A percentile compares a stretch with the other conserved stretches of the same genome.
Conservation (phyloP, 2,888 invertebrate genomes). For the Machimus rusticus region DNA sequence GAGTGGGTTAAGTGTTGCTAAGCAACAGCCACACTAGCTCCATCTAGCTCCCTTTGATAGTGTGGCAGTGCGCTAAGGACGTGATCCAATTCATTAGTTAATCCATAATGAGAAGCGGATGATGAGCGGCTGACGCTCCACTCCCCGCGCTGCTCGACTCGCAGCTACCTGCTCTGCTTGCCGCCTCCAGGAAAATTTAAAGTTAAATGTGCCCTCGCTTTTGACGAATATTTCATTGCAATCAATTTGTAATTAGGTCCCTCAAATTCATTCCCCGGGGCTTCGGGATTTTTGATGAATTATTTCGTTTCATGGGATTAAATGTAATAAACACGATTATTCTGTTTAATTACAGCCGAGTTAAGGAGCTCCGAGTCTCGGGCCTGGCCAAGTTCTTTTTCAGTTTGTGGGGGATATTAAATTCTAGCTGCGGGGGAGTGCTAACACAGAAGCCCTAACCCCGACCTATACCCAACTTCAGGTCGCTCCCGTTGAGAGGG, state of each 20-base stretch:
- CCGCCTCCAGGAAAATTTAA: not conserved
- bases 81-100: constrained; percentile 7
- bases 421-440: not conserved
- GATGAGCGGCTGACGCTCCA: not conserved
- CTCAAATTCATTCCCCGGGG: not conserved
- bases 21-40: not conserved
- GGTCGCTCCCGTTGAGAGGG: not conserved
- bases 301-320: constrained; percentile 27
- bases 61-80: not conserved
- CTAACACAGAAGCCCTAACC: not conserved
- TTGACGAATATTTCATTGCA: constrained; percentile 17
- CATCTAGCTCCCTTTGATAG: not conserved
- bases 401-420: not conserved
- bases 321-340: constrained; percentile 26
- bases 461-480: not conserved
- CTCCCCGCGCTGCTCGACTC: not conserved
- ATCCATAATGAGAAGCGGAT: not conserved
- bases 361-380: not conserved
- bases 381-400: not conserved
- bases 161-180: not conserved
- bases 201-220: not conserved
- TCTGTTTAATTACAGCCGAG: not conserved
- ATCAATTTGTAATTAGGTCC: constrained; percentile 21
- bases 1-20: not conserved
- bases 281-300: constrained; percentile 20